Conservation (phyloP, 2,113 vertebrate species). For the Saccopteryx bilineata region DNA sequence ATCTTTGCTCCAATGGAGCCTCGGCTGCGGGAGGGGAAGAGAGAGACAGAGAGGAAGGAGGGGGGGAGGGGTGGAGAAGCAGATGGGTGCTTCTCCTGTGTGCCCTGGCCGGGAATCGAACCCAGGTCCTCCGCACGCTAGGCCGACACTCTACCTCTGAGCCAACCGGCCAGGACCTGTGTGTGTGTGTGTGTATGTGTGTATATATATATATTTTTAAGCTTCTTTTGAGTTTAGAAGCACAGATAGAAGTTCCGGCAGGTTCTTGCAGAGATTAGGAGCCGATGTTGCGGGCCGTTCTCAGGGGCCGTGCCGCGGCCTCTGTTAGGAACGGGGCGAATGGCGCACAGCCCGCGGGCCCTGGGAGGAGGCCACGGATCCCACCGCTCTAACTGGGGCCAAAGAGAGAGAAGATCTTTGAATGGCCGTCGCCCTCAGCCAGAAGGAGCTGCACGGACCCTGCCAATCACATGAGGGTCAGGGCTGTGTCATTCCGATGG, state of each 20-base stretch:
- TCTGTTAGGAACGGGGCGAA: rapidly evolving
- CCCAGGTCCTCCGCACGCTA: too few species aligned
- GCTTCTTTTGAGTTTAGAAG: background rate
- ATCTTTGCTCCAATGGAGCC: too few species aligned
- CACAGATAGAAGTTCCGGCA: background rate
- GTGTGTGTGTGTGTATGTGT: too few species aligned
- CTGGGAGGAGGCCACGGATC: background rate
- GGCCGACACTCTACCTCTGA: too few species aligned
- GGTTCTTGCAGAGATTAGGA: background rate
- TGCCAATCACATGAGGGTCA: background rate
- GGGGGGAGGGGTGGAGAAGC: too few species aligned
- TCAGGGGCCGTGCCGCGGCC: background rate
- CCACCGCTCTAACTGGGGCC: background rate
- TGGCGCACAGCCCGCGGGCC: background rate
- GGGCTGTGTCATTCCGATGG: background rate
- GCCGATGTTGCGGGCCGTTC: background rate
- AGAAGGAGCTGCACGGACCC: background rate
- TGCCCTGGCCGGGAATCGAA: too few species aligned
- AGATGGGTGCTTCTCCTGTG: too few species aligned
- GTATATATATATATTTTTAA: background rate
- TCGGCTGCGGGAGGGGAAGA: too few species aligned
- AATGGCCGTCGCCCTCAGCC: background rate
- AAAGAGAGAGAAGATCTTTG: background rate
- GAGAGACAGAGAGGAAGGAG: too few species aligned
- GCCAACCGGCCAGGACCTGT: too few species aligned